Percentiles rank a stretch among this genome's conserved stretches.
Evolutionary conservation across 2,113 vertebrate species (phyloP).

Genomic region (Sander vitreus): DNA sequence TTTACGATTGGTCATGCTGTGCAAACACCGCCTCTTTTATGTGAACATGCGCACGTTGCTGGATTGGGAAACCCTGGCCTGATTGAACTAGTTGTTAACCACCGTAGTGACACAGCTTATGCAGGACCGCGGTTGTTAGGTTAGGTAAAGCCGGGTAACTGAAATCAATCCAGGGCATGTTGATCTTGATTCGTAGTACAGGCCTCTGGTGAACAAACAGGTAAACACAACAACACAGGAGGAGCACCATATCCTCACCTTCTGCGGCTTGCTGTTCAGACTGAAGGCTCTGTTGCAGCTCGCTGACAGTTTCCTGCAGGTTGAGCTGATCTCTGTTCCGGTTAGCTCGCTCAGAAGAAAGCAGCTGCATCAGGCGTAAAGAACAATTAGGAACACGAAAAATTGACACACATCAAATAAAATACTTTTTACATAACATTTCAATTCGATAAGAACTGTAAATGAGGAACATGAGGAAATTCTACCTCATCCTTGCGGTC

Average conservation of each 20-base stretch:
- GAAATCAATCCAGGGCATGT: no score
- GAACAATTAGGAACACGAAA: not conserved
- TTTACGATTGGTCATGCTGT: no score
- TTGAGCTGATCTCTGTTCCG: conserved; percentile 85
- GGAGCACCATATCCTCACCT: conserved; percentile 73
- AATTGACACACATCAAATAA: not conserved
- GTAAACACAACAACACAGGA: not conserved
- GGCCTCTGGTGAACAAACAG: not conserved
- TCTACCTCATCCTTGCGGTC: conserved; percentile 74
- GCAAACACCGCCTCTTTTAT: no score
- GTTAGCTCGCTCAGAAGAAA: conserved; percentile 86
- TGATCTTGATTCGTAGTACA: no score
- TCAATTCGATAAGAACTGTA: not conserved
- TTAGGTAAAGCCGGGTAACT: no score
- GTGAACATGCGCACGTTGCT: no score
- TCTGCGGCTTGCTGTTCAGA: conserved; percentile 81
- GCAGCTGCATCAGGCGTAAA: conserved; percentile 79
- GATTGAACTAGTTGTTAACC: no score
- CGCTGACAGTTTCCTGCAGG: conserved; percentile 80
- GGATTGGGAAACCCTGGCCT: no score
- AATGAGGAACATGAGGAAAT: not conserved
- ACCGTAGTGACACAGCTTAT: no score
- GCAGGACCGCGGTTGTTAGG: no score
- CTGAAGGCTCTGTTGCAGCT: conserved; percentile 85
- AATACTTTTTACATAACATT: not conserved